Evolutionary conservation across 1,140 invertebrate genomes (phyloP).

Genomic region (Aphelenchoides besseyi): DNA sequence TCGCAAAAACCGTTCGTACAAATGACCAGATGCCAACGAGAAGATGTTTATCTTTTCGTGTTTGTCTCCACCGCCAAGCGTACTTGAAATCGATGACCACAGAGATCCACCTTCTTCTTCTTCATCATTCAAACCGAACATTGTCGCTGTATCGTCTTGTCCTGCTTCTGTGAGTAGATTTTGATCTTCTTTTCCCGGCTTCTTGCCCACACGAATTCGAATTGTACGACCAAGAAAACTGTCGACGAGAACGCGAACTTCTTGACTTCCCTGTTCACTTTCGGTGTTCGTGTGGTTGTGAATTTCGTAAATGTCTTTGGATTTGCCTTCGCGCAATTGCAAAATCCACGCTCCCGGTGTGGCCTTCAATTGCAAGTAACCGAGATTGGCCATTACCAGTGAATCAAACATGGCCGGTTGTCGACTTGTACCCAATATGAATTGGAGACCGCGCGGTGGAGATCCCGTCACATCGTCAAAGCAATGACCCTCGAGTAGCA

Average conservation of each 20-base stretch:
- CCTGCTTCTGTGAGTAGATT: constrained; percentile 37
- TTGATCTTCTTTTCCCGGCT: constrained; percentile 51
- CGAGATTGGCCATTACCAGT: constrained; percentile 99
- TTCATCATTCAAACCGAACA: constrained; percentile 19
- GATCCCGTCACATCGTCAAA: constrained; percentile 85
- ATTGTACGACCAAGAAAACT: constrained; percentile 53
- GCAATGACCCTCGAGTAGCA: constrained; percentile 86
- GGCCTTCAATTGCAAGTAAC: constrained; percentile 87
- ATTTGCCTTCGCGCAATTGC: constrained; percentile 79
- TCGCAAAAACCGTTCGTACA: constrained; percentile 89
- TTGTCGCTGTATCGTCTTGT: not conserved
- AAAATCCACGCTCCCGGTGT: constrained; percentile 92
- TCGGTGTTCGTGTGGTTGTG: constrained; percentile 61
- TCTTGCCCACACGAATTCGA: constrained; percentile 55
- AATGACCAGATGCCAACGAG: constrained; percentile 93
- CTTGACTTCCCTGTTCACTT: constrained; percentile 19
- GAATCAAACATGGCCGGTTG: constrained; percentile 82
- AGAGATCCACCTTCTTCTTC: constrained; percentile 48
- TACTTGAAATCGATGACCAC: constrained; percentile 45
- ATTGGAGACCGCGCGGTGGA: constrained; percentile 89
- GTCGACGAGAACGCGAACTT: constrained; percentile 50
- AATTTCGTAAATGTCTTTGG: constrained; percentile 81
- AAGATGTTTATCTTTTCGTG: constrained; percentile 84
- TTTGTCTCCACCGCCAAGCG: constrained; percentile 61
- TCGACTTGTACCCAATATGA: constrained; percentile 81